Conservation (phyloP, 2,797 vertebrate genomes). For the Etheostoma perlongum region DNA sequence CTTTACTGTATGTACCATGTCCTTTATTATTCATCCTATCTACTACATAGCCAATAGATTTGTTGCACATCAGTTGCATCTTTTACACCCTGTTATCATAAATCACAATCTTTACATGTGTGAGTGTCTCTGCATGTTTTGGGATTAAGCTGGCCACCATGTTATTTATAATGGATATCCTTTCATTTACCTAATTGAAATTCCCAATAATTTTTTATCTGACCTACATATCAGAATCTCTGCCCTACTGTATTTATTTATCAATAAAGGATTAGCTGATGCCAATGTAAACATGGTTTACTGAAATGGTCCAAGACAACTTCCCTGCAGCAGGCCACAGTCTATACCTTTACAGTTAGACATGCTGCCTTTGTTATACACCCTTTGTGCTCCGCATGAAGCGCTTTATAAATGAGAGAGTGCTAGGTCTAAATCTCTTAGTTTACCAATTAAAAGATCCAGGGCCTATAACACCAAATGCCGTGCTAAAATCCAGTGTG, state of each 20-base stretch:
- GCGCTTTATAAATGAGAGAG: neutral
- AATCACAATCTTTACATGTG: slow-evolving; percentile 9
- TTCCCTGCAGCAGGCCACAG: no score
- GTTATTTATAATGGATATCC: neutral
- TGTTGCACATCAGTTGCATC: neutral
- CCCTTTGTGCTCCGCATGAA: neutral
- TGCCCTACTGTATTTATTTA: neutral
- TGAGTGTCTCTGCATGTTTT: slow-evolving; percentile 18
- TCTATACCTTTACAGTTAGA: no score
- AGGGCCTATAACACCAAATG: neutral
- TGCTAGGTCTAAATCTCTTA: neutral
- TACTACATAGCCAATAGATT: neutral
- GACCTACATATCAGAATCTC: neutral
- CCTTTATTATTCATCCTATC: slow-evolving; percentile 23
- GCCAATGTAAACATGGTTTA: no score
- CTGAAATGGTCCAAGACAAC: no score
- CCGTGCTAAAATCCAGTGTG: neutral
- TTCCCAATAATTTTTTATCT: neutral
- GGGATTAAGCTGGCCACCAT: neutral
- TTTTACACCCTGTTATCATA: neutral
- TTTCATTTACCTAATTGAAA: neutral
- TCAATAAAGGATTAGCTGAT: no score
- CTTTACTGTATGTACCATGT: slow-evolving; percentile 20
- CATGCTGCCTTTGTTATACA: neutral
- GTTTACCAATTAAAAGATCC: neutral